Evolutionary conservation across 30 jellyfish, hydroid and myxozoan genomes (phyloP).

Genomic region (Hydractinia echinata): DNA sequence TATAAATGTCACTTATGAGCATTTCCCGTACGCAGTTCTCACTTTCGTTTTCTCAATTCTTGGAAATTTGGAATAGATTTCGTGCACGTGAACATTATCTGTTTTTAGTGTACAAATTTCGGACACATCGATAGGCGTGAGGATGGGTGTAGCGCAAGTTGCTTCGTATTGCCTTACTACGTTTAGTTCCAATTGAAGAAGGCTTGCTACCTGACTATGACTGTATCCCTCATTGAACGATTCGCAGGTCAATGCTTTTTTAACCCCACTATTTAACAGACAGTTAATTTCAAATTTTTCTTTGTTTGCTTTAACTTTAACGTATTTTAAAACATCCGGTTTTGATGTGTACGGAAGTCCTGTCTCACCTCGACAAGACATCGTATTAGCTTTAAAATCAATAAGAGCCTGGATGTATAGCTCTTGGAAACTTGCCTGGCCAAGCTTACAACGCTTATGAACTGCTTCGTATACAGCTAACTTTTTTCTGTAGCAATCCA

Average conservation of each 20-base stretch:
- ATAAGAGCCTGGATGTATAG: background rate
- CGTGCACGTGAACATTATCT: too few species aligned
- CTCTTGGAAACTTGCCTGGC: background rate
- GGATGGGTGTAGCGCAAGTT: background rate
- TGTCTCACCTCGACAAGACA: background rate
- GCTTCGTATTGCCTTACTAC: background rate
- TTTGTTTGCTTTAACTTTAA: background rate
- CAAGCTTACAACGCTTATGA: background rate
- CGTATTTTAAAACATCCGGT: background rate
- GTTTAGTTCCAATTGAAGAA: background rate
- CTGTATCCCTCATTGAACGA: background rate
- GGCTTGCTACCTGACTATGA: background rate
- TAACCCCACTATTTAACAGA: background rate
- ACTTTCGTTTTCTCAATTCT: too few species aligned
- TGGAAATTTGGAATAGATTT: too few species aligned
- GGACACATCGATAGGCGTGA: background rate
- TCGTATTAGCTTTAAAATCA: background rate
- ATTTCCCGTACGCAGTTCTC: too few species aligned
- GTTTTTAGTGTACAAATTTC: background rate
- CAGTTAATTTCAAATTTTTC: background rate
- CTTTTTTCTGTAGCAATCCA: background rate
- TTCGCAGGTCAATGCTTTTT: background rate
- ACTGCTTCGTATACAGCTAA: background rate
- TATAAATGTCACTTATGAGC: too few species aligned
- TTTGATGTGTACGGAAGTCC: background rate